Evolutionary conservation across 2,888 invertebrate genomes (phyloP).

Genomic region (Suillia variegata): DNA sequence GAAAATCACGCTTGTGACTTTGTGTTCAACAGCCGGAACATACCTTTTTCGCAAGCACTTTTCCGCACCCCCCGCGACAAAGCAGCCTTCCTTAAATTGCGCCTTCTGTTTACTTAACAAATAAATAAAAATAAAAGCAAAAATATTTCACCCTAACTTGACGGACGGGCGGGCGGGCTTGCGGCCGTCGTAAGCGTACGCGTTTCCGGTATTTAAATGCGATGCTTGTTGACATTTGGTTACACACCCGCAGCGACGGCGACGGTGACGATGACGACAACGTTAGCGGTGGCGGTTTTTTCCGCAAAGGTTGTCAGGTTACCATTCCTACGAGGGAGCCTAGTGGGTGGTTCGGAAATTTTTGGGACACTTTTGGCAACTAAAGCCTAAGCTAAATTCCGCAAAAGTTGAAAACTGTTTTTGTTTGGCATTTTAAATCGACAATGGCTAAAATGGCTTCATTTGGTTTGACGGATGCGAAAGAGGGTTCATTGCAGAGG

Average conservation of each 20-base stretch:
- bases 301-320: conserved; percentile 34
- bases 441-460: too few relatives aligned
- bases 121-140: background rate
- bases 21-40: background rate
- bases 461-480: too few relatives aligned
- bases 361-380: background rate
- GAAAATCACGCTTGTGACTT: background rate
- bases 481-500: too few relatives aligned
- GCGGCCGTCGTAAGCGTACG: background rate
- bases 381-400: background rate
- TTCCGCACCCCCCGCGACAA: too few relatives aligned
- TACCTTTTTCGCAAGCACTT: background rate
- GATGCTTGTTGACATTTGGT: conserved; percentile 41
- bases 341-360: conserved; percentile 18
- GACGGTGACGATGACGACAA: conserved; percentile 22
- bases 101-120: too few relatives aligned
- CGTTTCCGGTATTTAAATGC: conserved; percentile 38
- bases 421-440: too few relatives aligned
- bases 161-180: too few relatives aligned
- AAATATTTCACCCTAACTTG: background rate
- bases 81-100: too few relatives aligned
- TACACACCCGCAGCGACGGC: conserved; percentile 29
- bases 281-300: conserved; percentile 31
- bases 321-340: background rate
- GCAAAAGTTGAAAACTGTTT: too few relatives aligned